Base-by-base conservation (phyloP, 2,888 invertebrate genomes). In the Drosophila sordidula region DNA sequence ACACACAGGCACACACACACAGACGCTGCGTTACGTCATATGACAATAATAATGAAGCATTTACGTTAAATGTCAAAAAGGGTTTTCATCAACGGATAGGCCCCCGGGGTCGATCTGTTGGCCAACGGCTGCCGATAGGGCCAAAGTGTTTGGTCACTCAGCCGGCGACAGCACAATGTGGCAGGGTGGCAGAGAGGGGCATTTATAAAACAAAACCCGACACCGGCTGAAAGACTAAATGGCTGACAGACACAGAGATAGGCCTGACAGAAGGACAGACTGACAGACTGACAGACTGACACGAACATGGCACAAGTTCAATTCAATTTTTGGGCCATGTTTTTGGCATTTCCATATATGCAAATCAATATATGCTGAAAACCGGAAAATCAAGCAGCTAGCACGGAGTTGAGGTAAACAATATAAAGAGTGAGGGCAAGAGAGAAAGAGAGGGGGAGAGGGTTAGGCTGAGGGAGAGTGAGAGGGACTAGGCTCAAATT, bases 301-400 rank as follows among this genome's bases (percentile, higher is more conserved):
- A 62, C 51, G 72, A 70, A 70, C 74, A 79, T 64, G 70, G 70
- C 75, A 84, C 70, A 64, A 83, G 82, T 83, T 88, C 83, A 88
- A 83, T 83, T 88, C 83, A 85, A 87, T 87, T 86, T 83, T 88
- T 86, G 71, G 86, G 78, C 80, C 83, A 88, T 83, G 88, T 83
- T 83, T 83, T 77, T 88, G 86, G 71, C 83, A 86, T 83, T 88
- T 86, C 75, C 88, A 83, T 87, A 86, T 88, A 85, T 85, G 88
- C 89, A 85, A 85, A 85, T 85, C 86, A 74, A 29, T 29, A 66
- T 75, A 61, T 74, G 88, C 77, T 72, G 70, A 76, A 83, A 68
- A 46, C 72, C 69, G 79, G 73, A 71, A 71, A 86, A 79, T 79
- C 88, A 71, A 56, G 58, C 76, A 70, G 59, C 39, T 66, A 68